Evolutionary conservation across 1,140 invertebrate species (phyloP).

Genomic region (Reticulitermes speratus): DNA sequence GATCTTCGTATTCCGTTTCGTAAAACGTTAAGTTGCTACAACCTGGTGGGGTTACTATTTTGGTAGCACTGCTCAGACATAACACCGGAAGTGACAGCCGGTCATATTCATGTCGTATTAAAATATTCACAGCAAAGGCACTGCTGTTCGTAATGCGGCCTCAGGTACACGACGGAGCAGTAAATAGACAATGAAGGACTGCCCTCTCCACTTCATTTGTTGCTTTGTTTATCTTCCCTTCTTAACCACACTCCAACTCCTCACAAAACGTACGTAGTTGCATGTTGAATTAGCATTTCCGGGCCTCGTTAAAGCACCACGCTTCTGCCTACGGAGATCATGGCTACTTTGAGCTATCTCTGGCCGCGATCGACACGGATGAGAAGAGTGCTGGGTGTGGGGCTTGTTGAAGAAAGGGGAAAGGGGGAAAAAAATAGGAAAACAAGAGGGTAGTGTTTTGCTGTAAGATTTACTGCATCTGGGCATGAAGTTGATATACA

Average conservation of each 20-base stretch:
- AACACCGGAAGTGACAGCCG: not conserved
- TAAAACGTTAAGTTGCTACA: too few relatives aligned
- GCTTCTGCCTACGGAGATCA: not conserved
- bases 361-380: not conserved
- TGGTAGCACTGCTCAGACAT: not conserved
- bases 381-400: not conserved
- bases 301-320: not conserved
- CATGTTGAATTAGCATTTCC: constrained; percentile 18
- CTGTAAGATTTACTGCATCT: not conserved
- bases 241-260: too few relatives aligned
- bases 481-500: not conserved
- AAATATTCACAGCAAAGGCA: not conserved
- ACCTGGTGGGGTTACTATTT: not conserved
- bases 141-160: not conserved
- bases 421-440: not conserved
- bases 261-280: constrained; percentile 11
- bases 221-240: not conserved
- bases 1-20: too few relatives aligned
- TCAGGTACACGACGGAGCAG: not conserved
- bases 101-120: not conserved
- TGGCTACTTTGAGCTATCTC: not conserved
- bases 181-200: not conserved
- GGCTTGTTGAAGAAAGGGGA: not conserved
- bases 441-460: not conserved
- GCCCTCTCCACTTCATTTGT: not conserved